These are phyloP conservation scores for Microtus ochrogaster DNA, from an alignment of 2,113 vertebrate genomes.

Conservation along the genomic window DNA sequence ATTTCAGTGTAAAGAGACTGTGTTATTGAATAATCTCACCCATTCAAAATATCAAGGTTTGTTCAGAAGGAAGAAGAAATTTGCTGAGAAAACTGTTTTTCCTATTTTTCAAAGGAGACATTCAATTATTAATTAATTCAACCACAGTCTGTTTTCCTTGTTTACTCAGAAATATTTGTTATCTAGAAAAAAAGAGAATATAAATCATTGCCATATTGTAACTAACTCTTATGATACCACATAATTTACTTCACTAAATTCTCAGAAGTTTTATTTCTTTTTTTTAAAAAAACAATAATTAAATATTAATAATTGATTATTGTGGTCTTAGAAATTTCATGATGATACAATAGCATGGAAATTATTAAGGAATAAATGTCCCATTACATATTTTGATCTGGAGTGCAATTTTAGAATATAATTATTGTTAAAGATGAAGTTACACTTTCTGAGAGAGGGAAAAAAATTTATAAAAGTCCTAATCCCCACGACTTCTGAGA, in stretches of 20 bases:
- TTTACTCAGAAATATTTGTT: background rate
- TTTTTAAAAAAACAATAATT: background rate
- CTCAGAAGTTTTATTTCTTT: background rate
- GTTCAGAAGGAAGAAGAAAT: background rate
- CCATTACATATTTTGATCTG: background rate
- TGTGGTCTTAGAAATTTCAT: background rate
- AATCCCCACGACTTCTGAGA: background rate
- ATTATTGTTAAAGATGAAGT: background rate
- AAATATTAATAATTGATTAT: background rate
- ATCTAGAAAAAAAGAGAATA: constrained; percentile 35
- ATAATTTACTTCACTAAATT: constrained; percentile 24
- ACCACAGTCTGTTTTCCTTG: background rate
- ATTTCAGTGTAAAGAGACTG: background rate
- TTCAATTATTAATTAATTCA: constrained; percentile 16
- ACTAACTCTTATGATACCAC: background rate
- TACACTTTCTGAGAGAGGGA: background rate
- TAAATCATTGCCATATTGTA: background rate
- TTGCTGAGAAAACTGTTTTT: background rate
- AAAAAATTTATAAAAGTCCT: background rate
- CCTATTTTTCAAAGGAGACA: background rate
- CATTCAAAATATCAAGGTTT: background rate
- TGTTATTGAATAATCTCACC: background rate
- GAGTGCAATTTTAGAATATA: background rate
- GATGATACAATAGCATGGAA: background rate
- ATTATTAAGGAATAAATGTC: background rate